Percentiles rank a stretch among this genome's conserved stretches.
These are phyloP conservation scores for Lagodon rhomboides DNA, from an alignment of 2,797 vertebrate species.

Conservation along the genomic window DNA sequence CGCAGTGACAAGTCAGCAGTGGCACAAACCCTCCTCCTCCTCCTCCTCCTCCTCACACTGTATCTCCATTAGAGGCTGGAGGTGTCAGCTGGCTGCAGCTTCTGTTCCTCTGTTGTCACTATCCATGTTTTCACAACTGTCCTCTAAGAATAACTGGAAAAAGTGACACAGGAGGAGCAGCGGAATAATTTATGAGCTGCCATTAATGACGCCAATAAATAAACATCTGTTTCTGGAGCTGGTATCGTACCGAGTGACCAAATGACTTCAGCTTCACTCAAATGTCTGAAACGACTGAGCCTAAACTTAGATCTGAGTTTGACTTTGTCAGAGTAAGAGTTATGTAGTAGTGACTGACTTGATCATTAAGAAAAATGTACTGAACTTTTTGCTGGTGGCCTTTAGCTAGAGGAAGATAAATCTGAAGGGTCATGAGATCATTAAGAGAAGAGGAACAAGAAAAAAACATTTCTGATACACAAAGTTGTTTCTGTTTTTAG, in stretches of 20 bases:
- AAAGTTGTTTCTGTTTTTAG: neutral
- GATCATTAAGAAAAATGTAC: neutral
- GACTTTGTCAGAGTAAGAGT: neutral
- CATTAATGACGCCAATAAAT: slow-evolving; percentile 60
- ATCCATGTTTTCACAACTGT: slow-evolving; percentile 79
- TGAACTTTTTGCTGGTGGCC: too few species aligned
- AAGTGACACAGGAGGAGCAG: slow-evolving; percentile 45
- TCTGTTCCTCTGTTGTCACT: slow-evolving; percentile 64
- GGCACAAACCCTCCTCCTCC: slow-evolving; percentile 58
- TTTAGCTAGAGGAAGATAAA: too few species aligned
- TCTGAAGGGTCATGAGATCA: neutral
- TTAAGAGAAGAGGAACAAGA: neutral
- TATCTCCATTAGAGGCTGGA: slow-evolving; percentile 76
- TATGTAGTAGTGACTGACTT: neutral
- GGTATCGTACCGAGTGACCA: slow-evolving; percentile 9
- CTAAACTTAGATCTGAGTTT: neutral
- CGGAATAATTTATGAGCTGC: slow-evolving; percentile 59
- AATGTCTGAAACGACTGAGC: neutral
- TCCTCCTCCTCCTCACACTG: slow-evolving; percentile 62
- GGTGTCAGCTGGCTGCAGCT: slow-evolving; percentile 67
- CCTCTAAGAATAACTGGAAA: slow-evolving; percentile 67
- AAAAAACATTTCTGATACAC: neutral
- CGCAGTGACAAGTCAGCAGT: slow-evolving; percentile 73
- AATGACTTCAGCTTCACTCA: slow-evolving; percentile 1
- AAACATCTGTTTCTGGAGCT: slow-evolving; percentile 66